Evolutionary conservation across 2,113 vertebrate species (phyloP), one percentile per base, ranked within the genome.

Genomic region (Bos indicus): DNA sequence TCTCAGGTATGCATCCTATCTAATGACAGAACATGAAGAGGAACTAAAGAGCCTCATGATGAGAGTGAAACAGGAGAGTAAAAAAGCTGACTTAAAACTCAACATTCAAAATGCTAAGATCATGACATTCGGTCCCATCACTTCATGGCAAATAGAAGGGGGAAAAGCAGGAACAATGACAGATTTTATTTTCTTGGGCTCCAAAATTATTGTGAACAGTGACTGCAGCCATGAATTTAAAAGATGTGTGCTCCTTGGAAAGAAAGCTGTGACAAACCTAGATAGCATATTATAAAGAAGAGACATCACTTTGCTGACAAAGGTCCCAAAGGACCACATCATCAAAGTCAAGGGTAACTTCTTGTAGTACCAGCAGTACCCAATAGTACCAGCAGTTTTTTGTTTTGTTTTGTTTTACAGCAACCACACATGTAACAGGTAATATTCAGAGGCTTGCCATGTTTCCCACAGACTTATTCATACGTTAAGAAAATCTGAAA

Each of bases 401-500:
- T 74, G 19, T 71, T 71, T 71, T 46, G 4, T 21, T 91, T 83
- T 83, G 46, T 40, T 74, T 74, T 74, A 40, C 30, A 56, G 36
- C 7, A 57, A n/a, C 26, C n/a, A 51, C 40, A 64, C 8, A 21
- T 9, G 9, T 60, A 54, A 80, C 9, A 57, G 52, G 62, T 57
- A 46, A 81, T n/a, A 11, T 51, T 57, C 36, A 87, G 14, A 90
- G 36, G 33, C 16, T 87, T 57, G 19, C 30, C 16, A 12, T 19
- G 13, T 81, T 48, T 83, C 81, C 89, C 60, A 15, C 54, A 26
- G n/a, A 51, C 19, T 64, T 77, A 84, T 46, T 60, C 28, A 60
- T 33, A 51, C 5, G 17, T 51, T 93, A 62, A 67, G 26, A 95
- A 95, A 93, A 93, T 11, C 8, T 90, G 52, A 74, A 94, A 67